Conservation (phyloP, 2,888 invertebrate species). For the Herminia tarsipennalis region DNA sequence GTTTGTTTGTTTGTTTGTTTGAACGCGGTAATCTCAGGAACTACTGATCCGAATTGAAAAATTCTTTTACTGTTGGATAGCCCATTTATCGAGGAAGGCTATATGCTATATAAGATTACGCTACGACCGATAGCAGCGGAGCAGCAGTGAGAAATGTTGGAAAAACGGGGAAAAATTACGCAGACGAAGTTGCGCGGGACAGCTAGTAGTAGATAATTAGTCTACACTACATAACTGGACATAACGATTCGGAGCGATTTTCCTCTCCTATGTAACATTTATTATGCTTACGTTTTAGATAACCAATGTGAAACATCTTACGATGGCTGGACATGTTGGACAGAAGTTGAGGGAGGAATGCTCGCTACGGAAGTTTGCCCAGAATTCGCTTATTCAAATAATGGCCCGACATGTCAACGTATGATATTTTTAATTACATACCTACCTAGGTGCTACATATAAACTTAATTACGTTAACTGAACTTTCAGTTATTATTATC, state of each 20-base stretch:
- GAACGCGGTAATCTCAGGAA: too few species aligned
- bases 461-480: too few species aligned
- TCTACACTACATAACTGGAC: too few species aligned
- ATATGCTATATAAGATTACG: neutral
- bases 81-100: neutral
- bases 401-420: slow-evolving; percentile 85
- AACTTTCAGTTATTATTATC: too few species aligned
- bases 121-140: neutral
- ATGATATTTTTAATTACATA: slow-evolving; percentile 50
- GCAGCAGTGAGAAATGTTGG: too few species aligned
- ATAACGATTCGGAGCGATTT: too few species aligned
- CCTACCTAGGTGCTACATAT: too few species aligned
- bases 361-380: slow-evolving; percentile 81
- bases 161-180: too few species aligned
- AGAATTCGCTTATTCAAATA: slow-evolving; percentile 84
- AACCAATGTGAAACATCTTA: slow-evolving; percentile 83
- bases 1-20: neutral
- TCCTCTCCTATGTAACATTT: neutral
- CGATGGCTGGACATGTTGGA: slow-evolving; percentile 89
- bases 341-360: slow-evolving; percentile 66
- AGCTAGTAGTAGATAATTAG: too few species aligned
- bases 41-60: neutral
- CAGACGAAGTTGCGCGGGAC: too few species aligned
- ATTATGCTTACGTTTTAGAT: slow-evolving; percentile 20
- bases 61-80: neutral